A percentile compares a stretch with the other conserved stretches of the same genome.
phyloP scores from a whole-genome alignment of 2,113 vertebrate species.

The Ceuthmochares aereus region DNA sequence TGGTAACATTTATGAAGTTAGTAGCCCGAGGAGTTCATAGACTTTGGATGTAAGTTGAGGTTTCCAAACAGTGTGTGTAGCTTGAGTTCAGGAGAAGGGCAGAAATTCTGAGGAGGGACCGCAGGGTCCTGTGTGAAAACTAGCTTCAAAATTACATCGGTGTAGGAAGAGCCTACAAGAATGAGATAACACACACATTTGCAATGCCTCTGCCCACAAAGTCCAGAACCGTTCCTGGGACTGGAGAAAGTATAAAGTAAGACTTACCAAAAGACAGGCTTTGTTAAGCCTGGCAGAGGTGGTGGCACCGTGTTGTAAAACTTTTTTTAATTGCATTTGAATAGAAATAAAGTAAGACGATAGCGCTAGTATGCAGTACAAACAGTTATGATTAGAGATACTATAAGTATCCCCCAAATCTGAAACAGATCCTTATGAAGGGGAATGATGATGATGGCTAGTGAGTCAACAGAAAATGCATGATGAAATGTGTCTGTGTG shows the following conservation, averaged over 20 bases:
- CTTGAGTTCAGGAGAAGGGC: not conserved
- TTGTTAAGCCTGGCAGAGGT: not conserved
- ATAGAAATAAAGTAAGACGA: not conserved
- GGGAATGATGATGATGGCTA: not conserved
- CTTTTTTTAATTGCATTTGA: not conserved
- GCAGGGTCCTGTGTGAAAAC: not conserved
- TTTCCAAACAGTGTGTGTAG: not conserved
- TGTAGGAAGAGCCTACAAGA: not conserved
- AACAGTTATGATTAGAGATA: not conserved
- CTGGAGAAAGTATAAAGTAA: not conserved
- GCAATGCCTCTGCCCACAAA: not conserved
- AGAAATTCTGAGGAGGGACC: not conserved
- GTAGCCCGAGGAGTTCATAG: not conserved
- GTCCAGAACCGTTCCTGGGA: not conserved
- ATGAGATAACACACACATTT: not conserved
- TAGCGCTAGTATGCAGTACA: not conserved
- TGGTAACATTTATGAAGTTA: not conserved
- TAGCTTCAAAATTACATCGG: not conserved
- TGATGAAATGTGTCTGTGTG: not conserved
- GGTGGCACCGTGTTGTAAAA: not conserved
- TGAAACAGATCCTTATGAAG: not conserved
- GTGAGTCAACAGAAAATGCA: not conserved
- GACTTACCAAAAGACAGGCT: no score
- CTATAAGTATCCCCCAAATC: not conserved
- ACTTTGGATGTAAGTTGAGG: not conserved